These are phyloP conservation scores for Trogon melanurus DNA, from an alignment of 2,113 vertebrate genomes.

Conservation along the genomic window DNA sequence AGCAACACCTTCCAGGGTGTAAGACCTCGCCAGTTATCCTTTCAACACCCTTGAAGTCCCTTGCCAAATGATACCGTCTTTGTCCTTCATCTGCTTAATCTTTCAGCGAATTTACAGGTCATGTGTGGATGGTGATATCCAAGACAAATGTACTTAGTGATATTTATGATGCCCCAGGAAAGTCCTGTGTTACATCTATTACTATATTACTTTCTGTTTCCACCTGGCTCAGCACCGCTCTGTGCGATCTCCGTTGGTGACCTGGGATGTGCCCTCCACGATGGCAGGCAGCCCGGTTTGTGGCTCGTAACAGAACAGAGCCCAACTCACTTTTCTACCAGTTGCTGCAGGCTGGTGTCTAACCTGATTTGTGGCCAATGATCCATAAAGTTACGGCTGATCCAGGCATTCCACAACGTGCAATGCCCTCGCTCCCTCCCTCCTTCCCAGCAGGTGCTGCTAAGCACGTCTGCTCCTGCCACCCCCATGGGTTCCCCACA, in stretches of 20 bases:
- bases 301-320: not conserved
- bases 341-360: not conserved
- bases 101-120: not conserved
- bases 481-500: not conserved
- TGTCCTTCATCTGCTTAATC: not conserved
- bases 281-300: not conserved
- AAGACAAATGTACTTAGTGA: too few species aligned
- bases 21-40: not conserved
- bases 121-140: not conserved
- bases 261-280: not conserved
- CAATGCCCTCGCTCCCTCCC: not conserved
- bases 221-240: not conserved
- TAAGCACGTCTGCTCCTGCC: fast-evolving
- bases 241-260: not conserved
- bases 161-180: not conserved
- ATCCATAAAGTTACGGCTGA: not conserved
- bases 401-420: not conserved
- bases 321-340: not conserved
- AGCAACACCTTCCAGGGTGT: not conserved
- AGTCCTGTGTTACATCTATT: not conserved
- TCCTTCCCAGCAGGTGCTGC: not conserved
- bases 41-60: not conserved
- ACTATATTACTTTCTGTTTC: not conserved
- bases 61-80: not conserved
- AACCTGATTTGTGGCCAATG: not conserved